These are phyloP conservation scores for Serrognathus titanus DNA, from an alignment of 2,888 invertebrate species.

Conservation along the genomic window DNA sequence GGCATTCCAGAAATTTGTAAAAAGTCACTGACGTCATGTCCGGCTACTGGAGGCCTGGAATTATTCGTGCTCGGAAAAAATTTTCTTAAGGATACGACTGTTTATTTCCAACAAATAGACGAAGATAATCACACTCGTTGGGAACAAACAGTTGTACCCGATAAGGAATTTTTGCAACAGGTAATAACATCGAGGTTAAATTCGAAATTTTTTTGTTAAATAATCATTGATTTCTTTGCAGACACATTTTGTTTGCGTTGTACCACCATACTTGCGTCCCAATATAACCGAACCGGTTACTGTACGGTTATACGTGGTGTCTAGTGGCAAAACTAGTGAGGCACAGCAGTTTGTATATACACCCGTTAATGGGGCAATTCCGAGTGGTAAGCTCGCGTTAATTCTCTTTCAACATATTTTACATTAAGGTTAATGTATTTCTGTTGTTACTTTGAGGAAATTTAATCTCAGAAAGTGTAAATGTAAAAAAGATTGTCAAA, in stretches of 20 bases:
- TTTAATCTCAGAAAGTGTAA: neutral
- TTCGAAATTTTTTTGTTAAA: neutral
- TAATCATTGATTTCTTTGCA: constrained; percentile 45
- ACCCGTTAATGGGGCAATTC: constrained; percentile 51
- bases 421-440: too few species aligned
- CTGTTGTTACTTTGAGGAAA: constrained; percentile 34
- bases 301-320: constrained; percentile 75
- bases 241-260: constrained; percentile 84
- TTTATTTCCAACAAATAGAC: constrained; percentile 65
- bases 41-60: constrained; percentile 77
- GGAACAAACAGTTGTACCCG: constrained; percentile 80
- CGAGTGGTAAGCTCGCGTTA: constrained; percentile 47
- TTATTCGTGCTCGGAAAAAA: constrained; percentile 88
- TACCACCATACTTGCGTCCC: constrained; percentile 71
- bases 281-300: constrained; percentile 68
- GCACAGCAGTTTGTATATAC: constrained; percentile 81
- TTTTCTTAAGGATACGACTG: constrained; percentile 85
- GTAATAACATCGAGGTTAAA: constrained; percentile 48
- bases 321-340: constrained; percentile 84
- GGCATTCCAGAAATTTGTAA: constrained; percentile 90
- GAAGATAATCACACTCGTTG: constrained; percentile 61
- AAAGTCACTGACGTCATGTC: constrained; percentile 78
- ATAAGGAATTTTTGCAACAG: constrained; percentile 86
- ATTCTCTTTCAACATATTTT: constrained; percentile 22
- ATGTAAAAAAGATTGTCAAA: constrained; percentile 9